A percentile compares a stretch with the other conserved stretches of the same genome.
Evolutionary conservation across 2,797 vertebrate species (phyloP).

Genomic region (Gallinago stenura): DNA sequence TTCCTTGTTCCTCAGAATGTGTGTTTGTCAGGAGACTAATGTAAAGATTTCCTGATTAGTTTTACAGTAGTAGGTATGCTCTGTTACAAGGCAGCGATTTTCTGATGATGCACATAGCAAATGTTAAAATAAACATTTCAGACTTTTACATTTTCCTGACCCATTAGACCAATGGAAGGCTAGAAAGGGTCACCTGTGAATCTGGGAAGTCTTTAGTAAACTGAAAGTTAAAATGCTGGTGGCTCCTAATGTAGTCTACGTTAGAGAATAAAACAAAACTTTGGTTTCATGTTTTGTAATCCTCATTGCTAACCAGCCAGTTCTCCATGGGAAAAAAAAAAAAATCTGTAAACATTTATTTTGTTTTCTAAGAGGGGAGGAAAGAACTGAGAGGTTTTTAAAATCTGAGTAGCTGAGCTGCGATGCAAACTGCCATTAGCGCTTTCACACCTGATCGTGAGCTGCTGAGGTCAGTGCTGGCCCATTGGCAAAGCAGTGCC

Average conservation of each 20-base stretch:
- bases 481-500: slow-evolving; percentile 7
- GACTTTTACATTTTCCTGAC: background rate
- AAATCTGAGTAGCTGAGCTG: background rate
- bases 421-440: slow-evolving; percentile 21
- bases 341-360: background rate
- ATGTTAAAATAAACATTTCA: background rate
- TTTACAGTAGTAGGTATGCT: background rate
- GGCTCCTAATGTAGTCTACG: background rate
- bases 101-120: background rate
- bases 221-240: background rate
- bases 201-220: background rate
- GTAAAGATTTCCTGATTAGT: slow-evolving; percentile 10
- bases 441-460: slow-evolving; percentile 42
- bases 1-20: background rate
- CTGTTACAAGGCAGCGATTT: background rate
- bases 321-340: background rate
- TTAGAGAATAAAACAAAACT: background rate
- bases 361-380: background rate
- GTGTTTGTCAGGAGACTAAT: background rate
- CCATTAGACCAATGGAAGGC: background rate
- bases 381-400: background rate
- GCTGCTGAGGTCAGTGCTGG: background rate
- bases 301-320: background rate
- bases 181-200: background rate
- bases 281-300: background rate